These are phyloP conservation scores for Lasiurus cinereus DNA, from an alignment of 2,113 vertebrate genomes.

Conservation along the genomic window DNA sequence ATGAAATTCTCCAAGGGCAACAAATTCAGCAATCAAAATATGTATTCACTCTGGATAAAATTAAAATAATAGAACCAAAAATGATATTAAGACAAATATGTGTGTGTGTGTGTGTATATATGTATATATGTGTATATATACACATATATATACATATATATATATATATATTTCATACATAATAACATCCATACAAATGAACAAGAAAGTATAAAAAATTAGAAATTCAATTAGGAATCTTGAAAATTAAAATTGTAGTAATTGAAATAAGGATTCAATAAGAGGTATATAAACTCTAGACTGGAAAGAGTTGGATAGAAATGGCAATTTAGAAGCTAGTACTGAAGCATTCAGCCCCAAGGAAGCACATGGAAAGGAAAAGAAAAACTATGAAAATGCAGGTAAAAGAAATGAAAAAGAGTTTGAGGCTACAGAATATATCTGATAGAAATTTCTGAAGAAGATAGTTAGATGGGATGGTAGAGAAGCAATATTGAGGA, in stretches of 20 bases:
- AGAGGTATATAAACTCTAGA: background rate
- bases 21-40: background rate
- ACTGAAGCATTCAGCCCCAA: background rate
- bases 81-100: background rate
- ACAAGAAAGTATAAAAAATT: slow-evolving; percentile 18
- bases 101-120: too few species aligned
- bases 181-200: background rate
- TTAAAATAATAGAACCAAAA: slow-evolving; percentile 43
- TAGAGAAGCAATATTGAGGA: slow-evolving; percentile 2
- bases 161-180: background rate
- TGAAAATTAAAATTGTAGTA: background rate
- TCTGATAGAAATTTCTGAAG: background rate
- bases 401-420: background rate
- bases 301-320: background rate
- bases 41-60: slow-evolving; percentile 13
- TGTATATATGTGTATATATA: background rate
- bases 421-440: background rate
- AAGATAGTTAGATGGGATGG: background rate
- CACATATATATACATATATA: too few species aligned
- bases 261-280: background rate
- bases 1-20: background rate
- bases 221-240: slow-evolving; percentile 5
- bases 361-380: background rate
- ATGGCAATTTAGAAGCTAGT: background rate
- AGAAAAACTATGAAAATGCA: background rate